Conservation (phyloP, 2,113 vertebrate genomes). For the Prunella fulvescens region DNA sequence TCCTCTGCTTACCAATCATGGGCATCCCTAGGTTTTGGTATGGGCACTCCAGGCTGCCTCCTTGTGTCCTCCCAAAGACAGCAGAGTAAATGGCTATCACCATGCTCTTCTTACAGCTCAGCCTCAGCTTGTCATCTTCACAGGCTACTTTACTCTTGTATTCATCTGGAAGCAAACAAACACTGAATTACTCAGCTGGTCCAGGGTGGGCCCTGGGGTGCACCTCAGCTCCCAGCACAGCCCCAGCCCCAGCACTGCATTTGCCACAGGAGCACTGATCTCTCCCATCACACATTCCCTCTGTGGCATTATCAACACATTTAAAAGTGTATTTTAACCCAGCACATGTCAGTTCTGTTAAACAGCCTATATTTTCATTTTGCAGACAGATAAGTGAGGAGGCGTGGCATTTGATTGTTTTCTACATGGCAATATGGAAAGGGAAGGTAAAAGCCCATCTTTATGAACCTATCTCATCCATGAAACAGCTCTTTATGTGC, state of each 20-base stretch:
- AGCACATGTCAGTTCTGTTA: accelerated
- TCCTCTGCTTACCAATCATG: conserved; percentile 76
- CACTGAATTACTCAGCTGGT: neutral
- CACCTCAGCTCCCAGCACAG: neutral
- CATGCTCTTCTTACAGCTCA: conserved; percentile 86
- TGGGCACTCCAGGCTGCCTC: conserved; percentile 84
- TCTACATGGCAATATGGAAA: neutral
- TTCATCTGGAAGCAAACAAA: conserved; percentile 76
- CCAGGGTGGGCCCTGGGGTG: neutral
- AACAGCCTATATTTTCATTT: neutral
- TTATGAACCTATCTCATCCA: neutral
- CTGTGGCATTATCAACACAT: neutral
- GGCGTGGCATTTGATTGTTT: neutral
- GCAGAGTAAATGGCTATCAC: conserved; percentile 87
- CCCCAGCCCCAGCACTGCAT: neutral
- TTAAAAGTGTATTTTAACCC: neutral
- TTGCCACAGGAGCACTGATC: neutral
- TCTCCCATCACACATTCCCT: neutral
- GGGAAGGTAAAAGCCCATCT: neutral
- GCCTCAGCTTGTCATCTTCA: conserved; percentile 84
- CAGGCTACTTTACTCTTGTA: conserved; percentile 90
- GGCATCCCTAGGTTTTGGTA: conserved; percentile 74
- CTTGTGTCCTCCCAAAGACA: conserved; percentile 83
- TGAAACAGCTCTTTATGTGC: neutral
- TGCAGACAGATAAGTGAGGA: neutral